Conservation (phyloP, 1,140 invertebrate species). For the Ptiloglossa arizonensis region DNA sequence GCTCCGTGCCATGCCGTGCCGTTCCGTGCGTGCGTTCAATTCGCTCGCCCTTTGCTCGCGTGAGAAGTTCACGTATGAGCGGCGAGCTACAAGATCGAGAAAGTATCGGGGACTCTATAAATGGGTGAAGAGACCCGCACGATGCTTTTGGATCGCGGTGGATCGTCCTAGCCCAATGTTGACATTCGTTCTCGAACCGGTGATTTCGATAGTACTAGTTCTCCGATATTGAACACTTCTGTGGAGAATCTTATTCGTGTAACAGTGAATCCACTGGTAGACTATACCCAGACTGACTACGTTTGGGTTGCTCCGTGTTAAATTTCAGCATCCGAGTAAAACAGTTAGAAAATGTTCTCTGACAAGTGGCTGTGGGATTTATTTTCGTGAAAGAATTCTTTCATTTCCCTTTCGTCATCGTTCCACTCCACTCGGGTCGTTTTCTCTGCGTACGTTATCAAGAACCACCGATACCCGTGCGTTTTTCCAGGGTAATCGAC, state of each 20-base stretch:
- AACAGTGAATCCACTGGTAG: too few relatives aligned
- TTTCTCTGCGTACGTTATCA: neutral
- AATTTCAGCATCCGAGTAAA: too few relatives aligned
- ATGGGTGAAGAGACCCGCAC: neutral
- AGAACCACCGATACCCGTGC: neutral
- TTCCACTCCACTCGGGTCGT: neutral
- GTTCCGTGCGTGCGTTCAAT: constrained; percentile 43
- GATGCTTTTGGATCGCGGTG: neutral
- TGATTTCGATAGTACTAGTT: too few relatives aligned
- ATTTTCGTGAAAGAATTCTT: neutral
- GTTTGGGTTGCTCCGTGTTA: too few relatives aligned
- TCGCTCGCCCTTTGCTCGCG: constrained; percentile 43
- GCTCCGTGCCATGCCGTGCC: constrained; percentile 47
- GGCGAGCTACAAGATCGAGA: constrained; percentile 27
- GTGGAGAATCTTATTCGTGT: too few relatives aligned
- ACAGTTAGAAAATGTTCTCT: too few relatives aligned
- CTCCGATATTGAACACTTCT: too few relatives aligned
- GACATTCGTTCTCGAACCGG: too few relatives aligned
- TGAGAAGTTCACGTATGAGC: constrained; percentile 45
- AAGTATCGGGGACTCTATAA: constrained; percentile 16
- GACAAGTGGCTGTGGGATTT: too few relatives aligned
- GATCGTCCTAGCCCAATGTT: too few relatives aligned
- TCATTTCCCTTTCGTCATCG: neutral
- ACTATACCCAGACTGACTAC: too few relatives aligned
- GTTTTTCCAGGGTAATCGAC: constrained; percentile 24